Conservation (phyloP, 2,888 invertebrate species). For the Palloptera scutellata region DNA sequence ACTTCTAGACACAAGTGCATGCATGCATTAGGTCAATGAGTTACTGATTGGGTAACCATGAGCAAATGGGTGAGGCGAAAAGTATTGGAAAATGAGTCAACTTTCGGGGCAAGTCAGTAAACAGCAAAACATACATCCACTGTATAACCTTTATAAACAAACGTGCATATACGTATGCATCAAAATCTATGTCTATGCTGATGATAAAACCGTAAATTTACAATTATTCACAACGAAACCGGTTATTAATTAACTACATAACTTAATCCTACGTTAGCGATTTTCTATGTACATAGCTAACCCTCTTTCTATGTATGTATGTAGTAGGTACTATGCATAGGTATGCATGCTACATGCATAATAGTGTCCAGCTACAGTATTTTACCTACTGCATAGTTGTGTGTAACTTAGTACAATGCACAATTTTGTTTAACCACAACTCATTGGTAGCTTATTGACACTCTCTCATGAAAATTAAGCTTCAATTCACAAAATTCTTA, state of each 20-base stretch:
- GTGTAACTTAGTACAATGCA: constrained; percentile 2
- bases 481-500: neutral
- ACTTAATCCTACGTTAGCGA: constrained; percentile 34
- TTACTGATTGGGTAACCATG: neutral
- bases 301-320: no score
- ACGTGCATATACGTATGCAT: neutral
- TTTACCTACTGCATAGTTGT: neutral
- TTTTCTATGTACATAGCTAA: neutral
- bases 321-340: no score
- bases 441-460: constrained; percentile 37
- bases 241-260: constrained; percentile 40
- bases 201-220: constrained; percentile 28
- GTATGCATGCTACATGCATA: no score
- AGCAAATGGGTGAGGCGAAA: neutral
- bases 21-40: neutral
- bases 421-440: constrained; percentile 31
- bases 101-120: neutral
- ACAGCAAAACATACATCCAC: neutral
- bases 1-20: neutral
- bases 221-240: constrained; percentile 34
- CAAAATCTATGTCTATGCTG: neutral
- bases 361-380: neutral
- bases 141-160: no score
- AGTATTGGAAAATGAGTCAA: neutral
- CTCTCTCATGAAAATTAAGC: constrained; percentile 2